Conservation (phyloP, 1,140 invertebrate species). For the Catajapyx aquilonaris region DNA sequence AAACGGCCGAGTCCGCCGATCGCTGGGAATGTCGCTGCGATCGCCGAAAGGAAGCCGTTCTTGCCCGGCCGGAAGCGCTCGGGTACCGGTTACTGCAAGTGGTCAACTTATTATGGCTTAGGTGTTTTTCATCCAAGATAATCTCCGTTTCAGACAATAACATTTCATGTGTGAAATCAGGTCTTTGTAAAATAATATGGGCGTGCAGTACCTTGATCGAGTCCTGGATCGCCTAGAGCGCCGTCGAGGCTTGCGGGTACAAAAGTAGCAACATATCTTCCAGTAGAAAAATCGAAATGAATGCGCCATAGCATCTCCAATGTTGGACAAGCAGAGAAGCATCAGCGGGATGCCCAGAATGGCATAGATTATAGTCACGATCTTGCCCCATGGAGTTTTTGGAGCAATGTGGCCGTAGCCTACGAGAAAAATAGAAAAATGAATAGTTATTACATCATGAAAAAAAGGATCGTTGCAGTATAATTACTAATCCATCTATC, state of each 20-base stretch:
- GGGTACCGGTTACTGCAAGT: slow-evolving; percentile 15
- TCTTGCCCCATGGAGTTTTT: slow-evolving; percentile 75
- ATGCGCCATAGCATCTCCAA: slow-evolving; percentile 88
- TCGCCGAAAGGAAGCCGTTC: slow-evolving; percentile 30
- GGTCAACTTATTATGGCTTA: background rate
- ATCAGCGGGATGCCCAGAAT: slow-evolving; percentile 86
- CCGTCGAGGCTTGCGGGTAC: slow-evolving; percentile 48
- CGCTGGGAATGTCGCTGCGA: slow-evolving; percentile 44
- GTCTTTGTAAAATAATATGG: background rate
- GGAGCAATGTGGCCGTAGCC: slow-evolving; percentile 91
- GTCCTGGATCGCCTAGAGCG: slow-evolving; percentile 14
- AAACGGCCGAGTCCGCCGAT: slow-evolving; percentile 37
- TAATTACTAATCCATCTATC: too few species aligned
- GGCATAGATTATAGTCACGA: slow-evolving; percentile 88
- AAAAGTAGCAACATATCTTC: slow-evolving; percentile 73
- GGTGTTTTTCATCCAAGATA: background rate
- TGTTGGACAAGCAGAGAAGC: slow-evolving; percentile 82
- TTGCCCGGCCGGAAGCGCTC: slow-evolving; percentile 17
- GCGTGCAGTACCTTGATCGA: slow-evolving; percentile 6
- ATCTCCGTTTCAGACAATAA: background rate
- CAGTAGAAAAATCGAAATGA: slow-evolving; percentile 81
- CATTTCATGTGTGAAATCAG: background rate
- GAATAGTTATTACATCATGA: background rate
- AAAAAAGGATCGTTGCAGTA: too few species aligned
- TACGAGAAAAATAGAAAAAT: slow-evolving; percentile 21